These are phyloP conservation scores for Elymnias hypermnestra DNA, from an alignment of 1,140 invertebrate genomes.

Conservation along the genomic window DNA sequence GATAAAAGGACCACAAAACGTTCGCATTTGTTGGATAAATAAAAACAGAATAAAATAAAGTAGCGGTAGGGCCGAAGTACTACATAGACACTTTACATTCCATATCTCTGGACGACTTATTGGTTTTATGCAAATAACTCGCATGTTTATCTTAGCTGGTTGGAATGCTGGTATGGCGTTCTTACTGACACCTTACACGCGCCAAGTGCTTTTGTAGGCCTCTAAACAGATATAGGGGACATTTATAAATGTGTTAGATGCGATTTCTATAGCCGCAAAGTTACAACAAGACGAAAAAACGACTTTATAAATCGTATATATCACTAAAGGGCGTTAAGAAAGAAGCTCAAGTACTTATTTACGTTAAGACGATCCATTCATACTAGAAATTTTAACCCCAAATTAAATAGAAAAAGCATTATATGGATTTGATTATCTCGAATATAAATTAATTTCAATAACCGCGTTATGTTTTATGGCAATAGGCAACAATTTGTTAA, in stretches of 20 bases:
- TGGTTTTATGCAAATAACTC: slow-evolving; percentile 29
- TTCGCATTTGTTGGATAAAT: slow-evolving; percentile 12
- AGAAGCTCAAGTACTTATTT: too few species aligned
- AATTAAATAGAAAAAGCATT: too few species aligned
- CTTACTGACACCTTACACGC: slow-evolving; percentile 22
- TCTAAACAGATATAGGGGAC: slow-evolving; percentile 14
- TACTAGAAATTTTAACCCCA: too few species aligned
- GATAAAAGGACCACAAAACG: slow-evolving; percentile 3
- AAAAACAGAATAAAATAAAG: slow-evolving; percentile 10
- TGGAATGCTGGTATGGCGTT: slow-evolving; percentile 26
- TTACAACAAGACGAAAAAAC: too few species aligned
- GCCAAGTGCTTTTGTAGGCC: not conserved
- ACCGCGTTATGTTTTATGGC: too few species aligned
- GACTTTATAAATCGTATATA: too few species aligned
- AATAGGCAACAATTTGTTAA: too few species aligned
- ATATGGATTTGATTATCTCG: too few species aligned
- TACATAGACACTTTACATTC: slow-evolving; percentile 17
- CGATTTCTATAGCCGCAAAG: too few species aligned
- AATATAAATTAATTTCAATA: too few species aligned
- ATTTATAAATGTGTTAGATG: slow-evolving; percentile 19
- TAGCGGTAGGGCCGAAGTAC: slow-evolving; percentile 7
- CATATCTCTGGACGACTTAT: slow-evolving; percentile 21
- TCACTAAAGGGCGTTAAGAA: too few species aligned
- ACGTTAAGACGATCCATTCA: too few species aligned
- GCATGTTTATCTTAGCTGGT: slow-evolving; percentile 44